Conservation (phyloP, 2,888 invertebrate genomes). For the Eilema depressum region DNA sequence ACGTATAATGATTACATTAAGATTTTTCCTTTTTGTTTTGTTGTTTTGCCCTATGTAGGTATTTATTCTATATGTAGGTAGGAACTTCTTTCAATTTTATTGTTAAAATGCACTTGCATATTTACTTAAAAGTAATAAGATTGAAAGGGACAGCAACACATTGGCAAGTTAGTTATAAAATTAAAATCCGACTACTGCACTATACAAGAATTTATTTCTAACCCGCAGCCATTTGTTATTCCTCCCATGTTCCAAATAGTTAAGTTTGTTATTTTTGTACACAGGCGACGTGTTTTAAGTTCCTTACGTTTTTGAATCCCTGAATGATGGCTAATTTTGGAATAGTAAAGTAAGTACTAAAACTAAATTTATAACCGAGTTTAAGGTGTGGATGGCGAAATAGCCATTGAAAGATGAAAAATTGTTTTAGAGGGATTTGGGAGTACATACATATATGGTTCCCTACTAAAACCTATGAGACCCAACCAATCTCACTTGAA, state of each 20-base stretch:
- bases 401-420: no score
- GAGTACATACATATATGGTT: no score
- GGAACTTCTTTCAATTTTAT: background rate
- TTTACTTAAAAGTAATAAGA: no score
- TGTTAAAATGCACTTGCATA: background rate
- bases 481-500: background rate
- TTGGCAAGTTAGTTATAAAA: background rate
- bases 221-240: constrained; percentile 59
- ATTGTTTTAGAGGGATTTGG: no score
- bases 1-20: no score
- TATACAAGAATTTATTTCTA: constrained; percentile 52
- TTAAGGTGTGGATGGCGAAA: no score
- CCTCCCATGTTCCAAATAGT: constrained; percentile 55
- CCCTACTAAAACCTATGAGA: no score
- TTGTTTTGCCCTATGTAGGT: no score
- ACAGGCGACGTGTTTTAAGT: constrained; percentile 34
- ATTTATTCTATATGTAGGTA: no score
- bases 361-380: background rate
- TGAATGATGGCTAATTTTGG: background rate
- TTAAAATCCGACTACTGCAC: background rate
- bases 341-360: background rate
- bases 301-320: constrained; percentile 43
- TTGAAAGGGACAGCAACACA: background rate
- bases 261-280: constrained; percentile 50
- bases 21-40: no score